Conservation (phyloP, 2,888 invertebrate genomes). For the Melinaea marsaeus region DNA sequence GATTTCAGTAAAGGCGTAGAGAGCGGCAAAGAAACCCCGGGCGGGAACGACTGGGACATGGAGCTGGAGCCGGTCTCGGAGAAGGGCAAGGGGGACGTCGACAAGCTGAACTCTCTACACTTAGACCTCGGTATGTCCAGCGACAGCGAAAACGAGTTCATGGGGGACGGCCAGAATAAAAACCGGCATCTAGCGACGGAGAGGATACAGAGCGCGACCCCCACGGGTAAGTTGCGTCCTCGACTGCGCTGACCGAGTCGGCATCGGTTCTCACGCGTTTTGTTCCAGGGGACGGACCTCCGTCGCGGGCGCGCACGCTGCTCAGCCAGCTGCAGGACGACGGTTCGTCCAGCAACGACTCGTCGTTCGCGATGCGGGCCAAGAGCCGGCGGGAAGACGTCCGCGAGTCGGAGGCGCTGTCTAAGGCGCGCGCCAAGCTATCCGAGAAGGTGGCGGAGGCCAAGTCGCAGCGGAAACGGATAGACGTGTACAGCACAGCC, state of each 20-base stretch:
- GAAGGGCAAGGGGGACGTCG: slow-evolving; percentile 65
- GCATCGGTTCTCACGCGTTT: too few relatives aligned
- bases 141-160: slow-evolving; percentile 69
- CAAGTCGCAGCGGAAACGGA: slow-evolving; percentile 62
- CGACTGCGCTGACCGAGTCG: background rate
- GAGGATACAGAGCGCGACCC: slow-evolving; percentile 53
- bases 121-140: slow-evolving; percentile 74
- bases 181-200: slow-evolving; percentile 54
- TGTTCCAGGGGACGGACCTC: slow-evolving; percentile 6
- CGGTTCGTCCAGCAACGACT: slow-evolving; percentile 74
- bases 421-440: slow-evolving; percentile 65
- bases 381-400: slow-evolving; percentile 48
- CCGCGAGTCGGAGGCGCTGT: slow-evolving; percentile 62
- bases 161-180: slow-evolving; percentile 56
- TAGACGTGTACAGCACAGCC: slow-evolving; percentile 76
- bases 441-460: slow-evolving; percentile 68
- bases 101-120: slow-evolving; percentile 69
- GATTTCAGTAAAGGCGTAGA: slow-evolving; percentile 53
- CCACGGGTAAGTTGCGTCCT: slow-evolving; percentile 54
- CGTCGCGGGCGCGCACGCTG: slow-evolving; percentile 17
- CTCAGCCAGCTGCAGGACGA: slow-evolving; percentile 76
- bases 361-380: slow-evolving; percentile 65
- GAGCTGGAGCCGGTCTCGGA: slow-evolving; percentile 76
- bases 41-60: slow-evolving; percentile 79
- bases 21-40: slow-evolving; percentile 60